phyloP scores from a whole-genome alignment of 2,113 vertebrate species.

The Poeciliopsis retropinna region DNA sequence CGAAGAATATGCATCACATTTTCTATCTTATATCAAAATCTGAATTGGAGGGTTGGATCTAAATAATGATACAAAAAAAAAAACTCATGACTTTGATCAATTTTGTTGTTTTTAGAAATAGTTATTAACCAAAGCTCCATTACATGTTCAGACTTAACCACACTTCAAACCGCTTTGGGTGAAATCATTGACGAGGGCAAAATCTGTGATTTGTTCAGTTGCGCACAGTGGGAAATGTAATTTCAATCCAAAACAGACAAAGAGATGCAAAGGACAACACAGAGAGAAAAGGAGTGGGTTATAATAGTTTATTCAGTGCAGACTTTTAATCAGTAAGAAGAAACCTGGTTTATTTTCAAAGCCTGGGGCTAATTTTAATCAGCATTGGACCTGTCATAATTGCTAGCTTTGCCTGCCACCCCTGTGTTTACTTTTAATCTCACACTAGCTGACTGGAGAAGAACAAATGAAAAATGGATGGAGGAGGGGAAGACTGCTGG shows the following conservation, averaged over 20 bases:
- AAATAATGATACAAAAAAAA: too few relatives aligned
- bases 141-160: neutral
- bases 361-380: conserved; percentile 90
- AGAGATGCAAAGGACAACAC: conserved; percentile 44
- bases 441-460: conserved; percentile 85
- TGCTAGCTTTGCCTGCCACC: conserved; percentile 79
- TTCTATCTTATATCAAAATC: too few relatives aligned
- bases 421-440: conserved; percentile 88
- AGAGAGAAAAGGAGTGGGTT: conserved; percentile 36
- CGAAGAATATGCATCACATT: too few relatives aligned
- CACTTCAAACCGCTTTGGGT: neutral
- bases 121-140: too few relatives aligned
- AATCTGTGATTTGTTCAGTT: neutral
- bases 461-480: conserved; percentile 31
- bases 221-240: conserved; percentile 9
- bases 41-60: too few relatives aligned
- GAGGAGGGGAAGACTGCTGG: neutral
- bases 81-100: neutral
- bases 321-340: conserved; percentile 71
- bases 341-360: conserved; percentile 61
- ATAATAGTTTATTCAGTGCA: conserved; percentile 69
- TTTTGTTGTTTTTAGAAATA: neutral
- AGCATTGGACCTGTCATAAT: conserved; percentile 83
- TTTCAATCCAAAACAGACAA: conserved; percentile 1
- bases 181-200: neutral